phyloP scores from a whole-genome alignment of 2,113 vertebrate genomes.

The Naja naja region DNA sequence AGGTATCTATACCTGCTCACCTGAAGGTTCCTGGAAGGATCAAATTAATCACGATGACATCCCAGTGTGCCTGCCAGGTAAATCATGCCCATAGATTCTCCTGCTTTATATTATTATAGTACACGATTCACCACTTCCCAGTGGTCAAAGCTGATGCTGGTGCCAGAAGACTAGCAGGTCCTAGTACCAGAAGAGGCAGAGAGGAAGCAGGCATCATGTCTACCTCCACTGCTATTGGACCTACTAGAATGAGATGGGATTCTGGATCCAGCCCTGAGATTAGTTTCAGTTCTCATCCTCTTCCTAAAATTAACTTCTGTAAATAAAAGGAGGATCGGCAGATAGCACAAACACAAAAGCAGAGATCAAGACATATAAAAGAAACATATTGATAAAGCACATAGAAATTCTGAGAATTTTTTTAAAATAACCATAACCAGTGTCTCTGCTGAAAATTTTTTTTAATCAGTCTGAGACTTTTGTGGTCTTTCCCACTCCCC shows the following conservation, averaged over 20 bases:
- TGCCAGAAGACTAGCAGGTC: background rate
- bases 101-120: accelerated
- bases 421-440: background rate
- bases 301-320: background rate
- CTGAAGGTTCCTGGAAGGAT: slow-evolving; percentile 71
- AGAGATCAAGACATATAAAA: background rate
- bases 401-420: background rate
- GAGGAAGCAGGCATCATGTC: background rate
- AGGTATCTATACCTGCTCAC: slow-evolving; percentile 70
- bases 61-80: slow-evolving; percentile 75
- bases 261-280: background rate
- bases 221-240: background rate
- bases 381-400: background rate
- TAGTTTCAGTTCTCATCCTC: background rate
- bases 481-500: background rate
- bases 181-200: background rate
- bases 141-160: background rate
- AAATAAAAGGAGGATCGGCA: background rate
- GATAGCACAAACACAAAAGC: background rate
- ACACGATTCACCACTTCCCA: background rate
- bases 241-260: background rate
- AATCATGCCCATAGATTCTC: slow-evolving; percentile 12
- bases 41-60: slow-evolving; percentile 47
- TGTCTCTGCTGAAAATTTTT: background rate
- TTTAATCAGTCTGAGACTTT: background rate